phyloP scores from a whole-genome alignment of 2,113 vertebrate genomes.

The Phrynosoma platyrhinos region DNA sequence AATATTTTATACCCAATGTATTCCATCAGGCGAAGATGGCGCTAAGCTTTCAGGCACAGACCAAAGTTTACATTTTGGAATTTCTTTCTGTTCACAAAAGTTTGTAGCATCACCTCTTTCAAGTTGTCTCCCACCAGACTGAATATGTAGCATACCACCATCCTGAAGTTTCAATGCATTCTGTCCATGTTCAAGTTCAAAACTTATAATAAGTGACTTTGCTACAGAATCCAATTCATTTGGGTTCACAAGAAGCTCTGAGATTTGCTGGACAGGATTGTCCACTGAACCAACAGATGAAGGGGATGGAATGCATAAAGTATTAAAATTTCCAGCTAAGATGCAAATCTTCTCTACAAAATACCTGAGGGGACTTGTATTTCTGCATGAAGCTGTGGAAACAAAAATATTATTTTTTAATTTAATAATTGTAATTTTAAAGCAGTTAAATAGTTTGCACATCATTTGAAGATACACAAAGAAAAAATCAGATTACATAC shows the following conservation, averaged over 20 bases:
- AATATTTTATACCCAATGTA: constrained; percentile 84
- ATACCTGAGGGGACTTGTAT: constrained; percentile 56
- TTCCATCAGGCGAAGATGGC: constrained; percentile 75
- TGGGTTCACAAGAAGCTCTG: constrained; percentile 14
- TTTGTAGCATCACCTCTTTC: constrained; percentile 16
- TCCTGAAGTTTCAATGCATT: constrained; percentile 16
- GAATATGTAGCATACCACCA: constrained; percentile 8
- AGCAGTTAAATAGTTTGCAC: neutral
- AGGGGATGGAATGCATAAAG: constrained; percentile 57
- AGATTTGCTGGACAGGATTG: neutral
- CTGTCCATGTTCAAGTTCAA: constrained; percentile 63
- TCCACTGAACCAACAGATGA: constrained; percentile 35
- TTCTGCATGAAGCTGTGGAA: constrained; percentile 55
- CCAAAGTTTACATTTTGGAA: constrained; percentile 69
- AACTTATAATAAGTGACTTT: constrained; percentile 74
- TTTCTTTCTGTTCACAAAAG: constrained; percentile 38
- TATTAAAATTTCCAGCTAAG: constrained; percentile 72
- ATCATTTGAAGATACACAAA: neutral
- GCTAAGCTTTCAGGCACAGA: neutral
- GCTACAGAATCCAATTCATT: constrained; percentile 78
- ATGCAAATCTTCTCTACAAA: constrained; percentile 70
- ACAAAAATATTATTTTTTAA: neutral
- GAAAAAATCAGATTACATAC: neutral
- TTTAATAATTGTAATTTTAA: neutral
- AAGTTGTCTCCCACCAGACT: neutral